Conservation (phyloP, 1,140 invertebrate genomes). For the Calliopsis andreniformis region DNA sequence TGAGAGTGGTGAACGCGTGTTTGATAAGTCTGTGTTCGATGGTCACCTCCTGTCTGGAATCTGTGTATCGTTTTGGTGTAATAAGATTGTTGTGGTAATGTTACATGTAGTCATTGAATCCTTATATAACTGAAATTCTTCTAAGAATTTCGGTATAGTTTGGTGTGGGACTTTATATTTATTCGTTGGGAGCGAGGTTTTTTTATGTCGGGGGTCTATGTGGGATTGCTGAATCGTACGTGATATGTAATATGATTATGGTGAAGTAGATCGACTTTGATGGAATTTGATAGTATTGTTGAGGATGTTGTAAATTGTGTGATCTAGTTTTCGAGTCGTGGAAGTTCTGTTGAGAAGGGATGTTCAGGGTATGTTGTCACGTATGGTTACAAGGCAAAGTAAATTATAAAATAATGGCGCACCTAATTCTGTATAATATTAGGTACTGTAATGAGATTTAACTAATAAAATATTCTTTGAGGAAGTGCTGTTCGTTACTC, state of each 20-base stretch:
- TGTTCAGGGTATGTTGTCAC: background rate
- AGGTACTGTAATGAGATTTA: conserved; percentile 42
- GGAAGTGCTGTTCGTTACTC: no score
- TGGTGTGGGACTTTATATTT: conserved; percentile 1
- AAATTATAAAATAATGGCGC: background rate
- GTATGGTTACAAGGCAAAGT: background rate
- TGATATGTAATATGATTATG: background rate
- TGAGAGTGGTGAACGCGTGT: background rate
- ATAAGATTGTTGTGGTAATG: conserved; percentile 11
- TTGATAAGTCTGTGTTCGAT: conserved; percentile 2
- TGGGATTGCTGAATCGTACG: background rate
- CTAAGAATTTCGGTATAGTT: background rate
- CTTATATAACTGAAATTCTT: background rate
- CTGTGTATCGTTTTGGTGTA: no score
- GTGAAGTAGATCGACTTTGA: background rate
- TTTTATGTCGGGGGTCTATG: background rate
- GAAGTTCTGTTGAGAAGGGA: background rate
- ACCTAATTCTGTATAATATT: conserved; percentile 39
- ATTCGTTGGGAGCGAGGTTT: background rate
- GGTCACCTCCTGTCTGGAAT: background rate
- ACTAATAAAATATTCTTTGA: conserved; percentile 64
- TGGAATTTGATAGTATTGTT: background rate
- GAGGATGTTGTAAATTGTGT: background rate
- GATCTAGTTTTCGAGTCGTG: background rate
- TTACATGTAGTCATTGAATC: conserved; percentile 25